Percentiles rank a stretch among this genome's conserved stretches.
Conservation (phyloP, 2,797 vertebrate species). For the Denticeps clupeoides region DNA sequence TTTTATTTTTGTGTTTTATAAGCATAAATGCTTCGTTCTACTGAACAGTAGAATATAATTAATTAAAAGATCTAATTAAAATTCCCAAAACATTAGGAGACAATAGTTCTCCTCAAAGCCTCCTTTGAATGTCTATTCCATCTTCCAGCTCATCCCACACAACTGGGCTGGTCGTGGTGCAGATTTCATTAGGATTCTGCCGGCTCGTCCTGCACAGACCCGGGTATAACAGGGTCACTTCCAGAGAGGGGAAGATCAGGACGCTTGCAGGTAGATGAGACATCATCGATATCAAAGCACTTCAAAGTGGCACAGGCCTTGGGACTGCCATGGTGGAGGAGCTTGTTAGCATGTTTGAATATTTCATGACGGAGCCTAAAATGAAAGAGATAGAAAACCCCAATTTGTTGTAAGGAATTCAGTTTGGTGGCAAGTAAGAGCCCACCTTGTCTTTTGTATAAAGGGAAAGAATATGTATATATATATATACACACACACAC, state of each 20-base stretch:
- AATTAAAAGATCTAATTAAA: too few species aligned
- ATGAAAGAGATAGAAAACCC: slow-evolving; percentile 28
- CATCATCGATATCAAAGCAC: slow-evolving; percentile 40
- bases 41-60: too few species aligned
- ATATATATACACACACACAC: too few species aligned
- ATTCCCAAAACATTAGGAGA: too few species aligned
- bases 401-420: background rate
- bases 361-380: slow-evolving; percentile 39
- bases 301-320: slow-evolving; percentile 39
- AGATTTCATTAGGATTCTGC: slow-evolving; percentile 14
- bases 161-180: too few species aligned
- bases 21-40: too few species aligned
- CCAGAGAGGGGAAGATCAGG: slow-evolving; percentile 40
- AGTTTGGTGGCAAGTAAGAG: background rate
- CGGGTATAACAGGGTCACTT: slow-evolving; percentile 40
- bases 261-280: slow-evolving; percentile 32
- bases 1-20: too few species aligned
- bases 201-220: slow-evolving; percentile 28
- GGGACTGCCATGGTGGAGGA: slow-evolving; percentile 28
- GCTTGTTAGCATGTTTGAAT: slow-evolving; percentile 38
- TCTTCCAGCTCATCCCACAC: too few species aligned
- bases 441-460: too few species aligned
- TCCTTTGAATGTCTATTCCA: too few species aligned
- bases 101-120: too few species aligned
- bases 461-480: too few species aligned